These are phyloP conservation scores for Mesocricetus auratus DNA, from an alignment of 2,113 vertebrate genomes.

Conservation along the genomic window DNA sequence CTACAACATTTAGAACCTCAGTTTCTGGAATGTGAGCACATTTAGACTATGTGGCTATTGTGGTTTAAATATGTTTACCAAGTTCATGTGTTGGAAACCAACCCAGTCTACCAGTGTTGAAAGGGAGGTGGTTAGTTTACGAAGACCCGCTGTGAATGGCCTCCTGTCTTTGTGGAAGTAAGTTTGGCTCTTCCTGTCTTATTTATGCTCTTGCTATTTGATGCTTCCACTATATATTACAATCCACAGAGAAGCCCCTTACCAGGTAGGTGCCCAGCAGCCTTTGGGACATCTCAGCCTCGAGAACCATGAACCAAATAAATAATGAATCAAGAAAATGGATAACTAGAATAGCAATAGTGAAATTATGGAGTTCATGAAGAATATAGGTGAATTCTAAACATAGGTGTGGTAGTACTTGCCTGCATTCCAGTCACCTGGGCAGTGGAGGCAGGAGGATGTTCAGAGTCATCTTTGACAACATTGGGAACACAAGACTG, in stretches of 20 bases:
- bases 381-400: background rate
- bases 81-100: background rate
- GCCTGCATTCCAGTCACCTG: background rate
- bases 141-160: background rate
- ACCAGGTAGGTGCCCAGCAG: background rate
- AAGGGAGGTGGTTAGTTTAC: background rate
- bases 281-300: background rate
- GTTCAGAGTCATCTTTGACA: background rate
- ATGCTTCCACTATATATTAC: background rate
- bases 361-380: constrained; percentile 25
- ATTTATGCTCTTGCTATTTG: background rate
- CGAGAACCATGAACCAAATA: background rate
- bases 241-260: background rate
- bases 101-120: background rate
- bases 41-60: background rate
- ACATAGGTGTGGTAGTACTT: background rate
- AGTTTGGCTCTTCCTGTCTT: background rate
- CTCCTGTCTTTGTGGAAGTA: background rate
- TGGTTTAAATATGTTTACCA: background rate
- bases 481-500: background rate
- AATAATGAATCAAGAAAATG: background rate
- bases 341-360: background rate
- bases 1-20: background rate
- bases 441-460: background rate
- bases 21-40: background rate